phyloP scores from a whole-genome alignment of 2,797 vertebrate genomes.

The Siniperca undulata region DNA sequence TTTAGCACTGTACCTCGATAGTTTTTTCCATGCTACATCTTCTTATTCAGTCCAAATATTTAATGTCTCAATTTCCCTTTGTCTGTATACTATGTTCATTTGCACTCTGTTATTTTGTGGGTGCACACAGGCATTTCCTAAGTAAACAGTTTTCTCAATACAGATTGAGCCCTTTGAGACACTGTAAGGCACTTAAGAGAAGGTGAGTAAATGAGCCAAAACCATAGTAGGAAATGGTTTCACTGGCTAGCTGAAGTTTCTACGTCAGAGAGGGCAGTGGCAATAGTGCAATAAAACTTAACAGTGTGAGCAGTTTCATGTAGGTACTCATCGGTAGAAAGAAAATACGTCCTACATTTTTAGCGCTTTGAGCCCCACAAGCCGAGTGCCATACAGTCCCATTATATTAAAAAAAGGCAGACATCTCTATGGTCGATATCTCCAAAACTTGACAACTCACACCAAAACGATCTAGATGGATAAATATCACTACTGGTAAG shows the following conservation, averaged over 20 bases:
- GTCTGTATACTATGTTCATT: slow-evolving; percentile 5
- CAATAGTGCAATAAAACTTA: too few species aligned
- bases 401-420: too few species aligned
- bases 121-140: slow-evolving; percentile 44
- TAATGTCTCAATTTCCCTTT: slow-evolving; percentile 19
- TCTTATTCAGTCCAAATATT: slow-evolving; percentile 24
- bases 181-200: background rate
- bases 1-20: slow-evolving; percentile 16
- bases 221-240: slow-evolving; percentile 21
- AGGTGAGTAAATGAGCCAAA: slow-evolving; percentile 31
- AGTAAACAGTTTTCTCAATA: slow-evolving; percentile 32
- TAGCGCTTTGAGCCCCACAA: background rate
- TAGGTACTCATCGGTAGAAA: too few species aligned
- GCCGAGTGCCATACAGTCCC: too few species aligned
- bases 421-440: too few species aligned
- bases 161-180: slow-evolving; percentile 13
- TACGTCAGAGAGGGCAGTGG: background rate
- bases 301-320: too few species aligned
- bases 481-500: too few species aligned
- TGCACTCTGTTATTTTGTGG: slow-evolving; percentile 37
- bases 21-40: slow-evolving; percentile 6
- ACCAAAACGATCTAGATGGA: too few species aligned
- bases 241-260: slow-evolving; percentile 1
- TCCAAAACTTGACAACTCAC: too few species aligned
- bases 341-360: too few species aligned